Conservation (phyloP, 2,797 vertebrate genomes). For the Glyptemys insculpta region DNA sequence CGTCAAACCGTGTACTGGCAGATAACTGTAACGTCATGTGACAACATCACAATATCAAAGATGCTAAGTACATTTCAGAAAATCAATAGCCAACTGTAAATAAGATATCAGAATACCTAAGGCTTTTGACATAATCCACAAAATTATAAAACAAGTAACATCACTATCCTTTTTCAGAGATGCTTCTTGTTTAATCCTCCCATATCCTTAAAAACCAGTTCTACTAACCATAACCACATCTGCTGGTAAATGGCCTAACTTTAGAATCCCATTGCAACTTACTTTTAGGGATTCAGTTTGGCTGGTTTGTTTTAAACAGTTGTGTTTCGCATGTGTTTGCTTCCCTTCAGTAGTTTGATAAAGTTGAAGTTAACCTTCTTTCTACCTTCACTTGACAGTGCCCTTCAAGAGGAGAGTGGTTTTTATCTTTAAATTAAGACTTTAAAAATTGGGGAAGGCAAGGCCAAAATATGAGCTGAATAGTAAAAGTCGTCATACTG, state of each 20-base stretch:
- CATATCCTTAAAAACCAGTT: background rate
- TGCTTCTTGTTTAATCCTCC: background rate
- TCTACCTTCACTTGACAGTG: background rate
- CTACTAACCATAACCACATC: slow-evolving; percentile 36
- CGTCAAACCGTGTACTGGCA: background rate
- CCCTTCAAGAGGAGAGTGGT: background rate
- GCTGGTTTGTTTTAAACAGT: background rate
- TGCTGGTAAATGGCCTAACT: slow-evolving; percentile 8
- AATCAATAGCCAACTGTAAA: background rate
- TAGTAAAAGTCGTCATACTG: background rate
- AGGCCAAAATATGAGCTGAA: background rate
- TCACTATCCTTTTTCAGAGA: background rate
- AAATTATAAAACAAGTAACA: background rate
- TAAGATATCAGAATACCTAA: background rate
- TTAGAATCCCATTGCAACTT: background rate
- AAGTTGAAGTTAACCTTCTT: background rate
- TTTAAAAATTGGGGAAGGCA: background rate
- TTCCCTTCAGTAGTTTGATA: background rate
- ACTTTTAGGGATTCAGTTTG: background rate
- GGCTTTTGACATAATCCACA: background rate
- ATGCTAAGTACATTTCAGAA: background rate
- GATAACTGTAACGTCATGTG: background rate
- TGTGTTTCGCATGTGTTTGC: background rate
- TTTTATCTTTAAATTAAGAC: background rate
- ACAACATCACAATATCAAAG: background rate